Base-by-base conservation (phyloP, 35 echinoderm and acorn worm species). In the Lytechinus pictus region DNA sequence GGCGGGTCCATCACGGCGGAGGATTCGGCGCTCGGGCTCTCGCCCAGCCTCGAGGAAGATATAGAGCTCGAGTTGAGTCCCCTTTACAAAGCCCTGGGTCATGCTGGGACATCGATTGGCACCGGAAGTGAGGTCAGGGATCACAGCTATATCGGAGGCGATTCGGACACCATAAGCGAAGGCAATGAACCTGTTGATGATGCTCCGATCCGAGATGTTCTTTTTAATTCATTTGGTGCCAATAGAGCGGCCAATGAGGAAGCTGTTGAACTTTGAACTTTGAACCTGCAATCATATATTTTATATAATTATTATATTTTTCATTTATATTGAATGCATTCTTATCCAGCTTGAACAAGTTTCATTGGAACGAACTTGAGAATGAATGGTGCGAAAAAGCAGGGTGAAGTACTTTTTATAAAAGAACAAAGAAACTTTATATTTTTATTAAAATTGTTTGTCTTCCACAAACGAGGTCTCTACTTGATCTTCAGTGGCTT, bases 81-180 rank as follows among this genome's bases (percentile, higher is more conserved):
- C 56, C 52, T 93, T 11, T 93, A 93, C 92, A 93, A 13, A 10
- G 27, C 53, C 27, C 28, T 93, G 14, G 92, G 33, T 44, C 33
- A 44, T 44, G 33, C 33, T 44, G 33, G 92, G 14, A 57, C 53
- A 24, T 93, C 92, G 52, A 27, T 28, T 4, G 92, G 92, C 14
- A 93, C 92, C 7, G 92, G 92, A 16, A 93, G 92, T 13, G 92
- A 93, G 27, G 92, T 57, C 53, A 33, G 92, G 9, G 92, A 93
- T 57, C 92, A 93, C n/a, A 93, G 92, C 21, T 93, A 57, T 24
- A 93, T 57, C 54, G 92, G 92, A 11, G 92, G 92, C 4, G 92
- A 93, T 93, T 93, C 92, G 92, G 92, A 93, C 92, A 93, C 92
- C 3, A 93, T 93, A 8, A 93, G 92, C 53, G 92, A 93, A 57